Base-by-base conservation (phyloP, 2,113 vertebrate species). In the Piprites chloris region DNA sequence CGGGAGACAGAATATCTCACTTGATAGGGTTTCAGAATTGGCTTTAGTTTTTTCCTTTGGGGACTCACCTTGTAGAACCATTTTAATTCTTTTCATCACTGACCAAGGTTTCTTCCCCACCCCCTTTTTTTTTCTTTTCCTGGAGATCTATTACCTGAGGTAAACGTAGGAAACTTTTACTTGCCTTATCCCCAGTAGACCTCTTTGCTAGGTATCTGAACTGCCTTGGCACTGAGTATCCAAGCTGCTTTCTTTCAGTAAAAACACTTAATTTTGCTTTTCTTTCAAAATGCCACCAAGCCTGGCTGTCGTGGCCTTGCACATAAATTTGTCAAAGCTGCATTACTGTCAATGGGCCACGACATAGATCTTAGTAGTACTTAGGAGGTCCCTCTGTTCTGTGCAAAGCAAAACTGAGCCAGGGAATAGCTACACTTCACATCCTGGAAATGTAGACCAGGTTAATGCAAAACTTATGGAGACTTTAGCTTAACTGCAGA, bases 71-170 rank as follows among this genome's bases (percentile, higher is more conserved):
- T 41, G 35, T 88, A 47, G 71, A 83, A 65, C 15, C 7, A 14
- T 84, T 73, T 52, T 73, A 50, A 52, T 59, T 73, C 49, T 35
- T 12, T 52, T 86, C 37, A 73, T n/a, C 21, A 30, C 3, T 69
- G 55, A 61, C 16, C 6, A 10, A 32, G 3, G 9, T 37, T 52
- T 2, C 1, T 9, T n/a, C n/a, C n/a, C n/a, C n/a, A n/a, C 7
- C 7, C 3, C 4, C 4, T 4, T 35, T 39, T n/a, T 47, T 65
- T 46, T 14, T 17, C 46, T 14, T 47, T 37, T 17, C 3, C 11
- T 30, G 44, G 28, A 39, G 21, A 6, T 5, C 9, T 66, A 49
- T 87, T 67, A 35, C 32, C 14, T 53, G 28, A 61, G 46, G 46
- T 21, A 71, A 80, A 62, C 6, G 14, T 39, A 66, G 56, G 39